phyloP scores from a whole-genome alignment of 2,888 invertebrate species.

The Dyspetes luteomarginatus region DNA sequence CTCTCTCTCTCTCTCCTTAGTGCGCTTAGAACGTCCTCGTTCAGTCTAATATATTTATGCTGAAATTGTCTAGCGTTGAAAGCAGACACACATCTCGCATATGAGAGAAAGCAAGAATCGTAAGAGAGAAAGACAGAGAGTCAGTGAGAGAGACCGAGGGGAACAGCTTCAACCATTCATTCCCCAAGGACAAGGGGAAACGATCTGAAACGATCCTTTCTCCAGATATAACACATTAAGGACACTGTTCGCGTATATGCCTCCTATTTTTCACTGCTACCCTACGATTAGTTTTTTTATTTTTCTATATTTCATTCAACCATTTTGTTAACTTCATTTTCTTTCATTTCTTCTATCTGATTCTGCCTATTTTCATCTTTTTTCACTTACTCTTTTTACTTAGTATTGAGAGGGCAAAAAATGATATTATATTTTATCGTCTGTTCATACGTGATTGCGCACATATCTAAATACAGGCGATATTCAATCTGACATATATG shows the following conservation, averaged over 20 bases:
- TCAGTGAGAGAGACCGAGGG: neutral
- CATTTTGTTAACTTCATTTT: slow-evolving; percentile 11
- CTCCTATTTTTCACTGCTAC: neutral
- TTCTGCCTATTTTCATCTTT: neutral
- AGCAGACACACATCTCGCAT: slow-evolving; percentile 48
- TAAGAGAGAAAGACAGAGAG: slow-evolving; percentile 16
- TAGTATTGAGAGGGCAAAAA: neutral
- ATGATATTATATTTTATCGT: slow-evolving; percentile 14
- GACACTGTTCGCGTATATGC: slow-evolving; percentile 36
- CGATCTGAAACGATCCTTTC: slow-evolving; percentile 62
- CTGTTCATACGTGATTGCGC: slow-evolving; percentile 23
- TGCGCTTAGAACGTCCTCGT: slow-evolving; percentile 45
- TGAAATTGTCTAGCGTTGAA: slow-evolving; percentile 63
- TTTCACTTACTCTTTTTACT: neutral
- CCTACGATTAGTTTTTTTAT: neutral
- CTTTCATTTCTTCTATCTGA: neutral
- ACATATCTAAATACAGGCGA: slow-evolving; percentile 52
- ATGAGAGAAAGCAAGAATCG: slow-evolving; percentile 36
- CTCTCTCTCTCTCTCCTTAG: neutral
- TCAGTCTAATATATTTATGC: slow-evolving; percentile 62
- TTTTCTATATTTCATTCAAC: slow-evolving; percentile 10
- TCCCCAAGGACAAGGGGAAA: slow-evolving; percentile 54
- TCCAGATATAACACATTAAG: slow-evolving; percentile 57
- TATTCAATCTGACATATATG: slow-evolving; percentile 48
- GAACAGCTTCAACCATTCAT: slow-evolving; percentile 50